These are phyloP conservation scores for Eurystomus gularis DNA, from an alignment of 2,113 vertebrate genomes.

Conservation along the genomic window DNA sequence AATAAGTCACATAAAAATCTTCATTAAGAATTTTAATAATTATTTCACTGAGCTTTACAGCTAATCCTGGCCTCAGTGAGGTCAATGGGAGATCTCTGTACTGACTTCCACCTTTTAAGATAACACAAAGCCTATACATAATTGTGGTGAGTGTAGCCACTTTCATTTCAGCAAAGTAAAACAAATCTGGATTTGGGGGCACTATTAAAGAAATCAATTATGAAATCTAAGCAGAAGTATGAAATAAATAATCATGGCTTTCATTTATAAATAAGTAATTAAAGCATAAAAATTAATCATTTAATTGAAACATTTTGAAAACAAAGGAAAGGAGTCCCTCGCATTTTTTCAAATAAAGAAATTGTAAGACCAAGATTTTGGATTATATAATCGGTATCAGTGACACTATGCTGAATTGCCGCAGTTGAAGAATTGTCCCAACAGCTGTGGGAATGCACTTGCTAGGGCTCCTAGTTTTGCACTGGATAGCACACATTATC, in stretches of 20 bases:
- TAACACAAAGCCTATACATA: rapidly evolving
- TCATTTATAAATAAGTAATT: not conserved
- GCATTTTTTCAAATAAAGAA: not conserved
- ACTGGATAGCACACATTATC: not conserved
- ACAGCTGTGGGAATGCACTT: not conserved
- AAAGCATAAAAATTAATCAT: not conserved
- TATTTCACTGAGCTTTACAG: not conserved
- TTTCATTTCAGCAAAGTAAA: not conserved
- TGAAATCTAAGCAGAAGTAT: not conserved
- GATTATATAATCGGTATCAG: not conserved
- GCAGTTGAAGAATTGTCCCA: not conserved
- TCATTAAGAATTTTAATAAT: not conserved
- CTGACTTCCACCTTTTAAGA: not conserved
- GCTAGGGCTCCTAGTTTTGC: not conserved
- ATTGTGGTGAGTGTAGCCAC: not conserved
- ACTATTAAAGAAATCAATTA: not conserved
- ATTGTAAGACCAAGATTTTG: not conserved
- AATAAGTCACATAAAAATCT: not conserved
- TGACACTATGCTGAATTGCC: rapidly evolving
- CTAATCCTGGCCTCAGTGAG: not conserved
- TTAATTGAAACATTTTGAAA: not conserved
- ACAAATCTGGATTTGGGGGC: not conserved
- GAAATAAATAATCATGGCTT: not conserved
- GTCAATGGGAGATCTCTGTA: not conserved
- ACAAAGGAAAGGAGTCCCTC: rapidly evolving